Evolutionary conservation across 2,888 invertebrate species (phyloP).

Genomic region (Netelia virgata): DNA sequence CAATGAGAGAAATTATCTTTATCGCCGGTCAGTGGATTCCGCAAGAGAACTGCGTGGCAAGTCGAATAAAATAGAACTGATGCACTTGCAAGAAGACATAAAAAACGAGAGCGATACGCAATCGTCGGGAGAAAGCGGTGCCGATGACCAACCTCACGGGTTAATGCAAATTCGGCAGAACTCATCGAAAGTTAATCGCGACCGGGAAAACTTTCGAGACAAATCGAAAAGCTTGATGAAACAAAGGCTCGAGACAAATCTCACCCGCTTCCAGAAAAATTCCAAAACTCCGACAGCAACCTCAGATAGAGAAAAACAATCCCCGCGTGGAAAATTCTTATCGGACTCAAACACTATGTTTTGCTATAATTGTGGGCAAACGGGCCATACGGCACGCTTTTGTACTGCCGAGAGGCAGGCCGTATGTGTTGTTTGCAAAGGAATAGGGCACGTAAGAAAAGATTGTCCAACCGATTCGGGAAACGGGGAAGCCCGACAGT

Average conservation of each 20-base stretch:
- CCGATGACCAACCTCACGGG: not conserved
- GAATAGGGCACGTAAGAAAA: conserved; percentile 35
- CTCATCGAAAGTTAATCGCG: not conserved
- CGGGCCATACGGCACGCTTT: conserved; percentile 40
- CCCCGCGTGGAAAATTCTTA: not conserved
- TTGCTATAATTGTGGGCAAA: conserved; percentile 48
- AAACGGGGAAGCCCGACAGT: conserved; percentile 48
- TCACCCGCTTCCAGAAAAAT: conserved; percentile 18
- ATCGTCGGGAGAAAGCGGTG: not conserved
- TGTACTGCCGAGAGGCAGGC: conserved; percentile 37
- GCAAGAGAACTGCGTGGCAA: not conserved
- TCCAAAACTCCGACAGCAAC: not conserved
- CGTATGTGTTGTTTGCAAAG: conserved; percentile 26
- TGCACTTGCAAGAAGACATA: too few species aligned
- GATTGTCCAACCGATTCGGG: conserved; percentile 40
- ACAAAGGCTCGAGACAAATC: conserved; percentile 42
- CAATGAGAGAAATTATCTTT: conserved; percentile 14
- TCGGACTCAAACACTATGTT: conserved; percentile 30
- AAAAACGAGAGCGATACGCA: too few species aligned
- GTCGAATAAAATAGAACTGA: not conserved
- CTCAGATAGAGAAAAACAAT: too few species aligned
- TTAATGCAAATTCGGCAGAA: not conserved
- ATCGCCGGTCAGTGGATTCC: not conserved
- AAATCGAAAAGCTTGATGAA: conserved; percentile 12
- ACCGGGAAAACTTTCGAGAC: not conserved